Evolutionary conservation across 2,888 invertebrate genomes (phyloP).

Genomic region (Magallana nippona): DNA sequence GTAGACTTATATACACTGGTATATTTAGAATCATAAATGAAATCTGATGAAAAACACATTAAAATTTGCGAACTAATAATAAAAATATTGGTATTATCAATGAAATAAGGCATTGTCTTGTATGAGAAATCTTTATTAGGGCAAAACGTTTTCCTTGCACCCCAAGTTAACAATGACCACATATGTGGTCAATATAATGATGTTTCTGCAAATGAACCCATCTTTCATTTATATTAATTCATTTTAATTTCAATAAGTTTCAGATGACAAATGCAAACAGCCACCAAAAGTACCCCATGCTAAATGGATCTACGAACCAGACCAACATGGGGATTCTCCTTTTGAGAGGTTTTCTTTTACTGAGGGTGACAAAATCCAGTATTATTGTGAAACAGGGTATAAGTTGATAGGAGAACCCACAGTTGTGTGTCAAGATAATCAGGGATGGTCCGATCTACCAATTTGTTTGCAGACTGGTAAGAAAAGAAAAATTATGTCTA

Average conservation of each 20-base stretch:
- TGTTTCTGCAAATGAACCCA: no score
- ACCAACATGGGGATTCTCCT: background rate
- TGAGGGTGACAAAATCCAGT: slow-evolving; percentile 10
- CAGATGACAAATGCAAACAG: background rate
- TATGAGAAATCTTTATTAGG: no score
- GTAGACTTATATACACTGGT: no score
- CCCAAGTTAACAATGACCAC: no score
- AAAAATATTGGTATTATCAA: no score
- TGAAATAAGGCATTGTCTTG: no score
- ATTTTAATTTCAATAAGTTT: background rate
- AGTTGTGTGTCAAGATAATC: background rate
- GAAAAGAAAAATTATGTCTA: background rate
- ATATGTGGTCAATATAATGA: no score
- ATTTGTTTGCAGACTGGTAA: slow-evolving; percentile 24
- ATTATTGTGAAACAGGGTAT: slow-evolving; percentile 28
- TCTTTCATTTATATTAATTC: no score
- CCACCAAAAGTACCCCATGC: slow-evolving; percentile 38
- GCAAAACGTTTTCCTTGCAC: no score
- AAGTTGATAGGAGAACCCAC: slow-evolving; percentile 24
- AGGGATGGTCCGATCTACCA: slow-evolving; percentile 5
- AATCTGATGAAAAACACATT: no score
- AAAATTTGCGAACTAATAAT: no score
- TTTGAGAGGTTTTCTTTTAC: background rate
- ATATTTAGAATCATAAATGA: no score
- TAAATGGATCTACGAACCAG: background rate